Base-by-base conservation (phyloP, 2,113 vertebrate species). In the Ranitomeya imitator region DNA sequence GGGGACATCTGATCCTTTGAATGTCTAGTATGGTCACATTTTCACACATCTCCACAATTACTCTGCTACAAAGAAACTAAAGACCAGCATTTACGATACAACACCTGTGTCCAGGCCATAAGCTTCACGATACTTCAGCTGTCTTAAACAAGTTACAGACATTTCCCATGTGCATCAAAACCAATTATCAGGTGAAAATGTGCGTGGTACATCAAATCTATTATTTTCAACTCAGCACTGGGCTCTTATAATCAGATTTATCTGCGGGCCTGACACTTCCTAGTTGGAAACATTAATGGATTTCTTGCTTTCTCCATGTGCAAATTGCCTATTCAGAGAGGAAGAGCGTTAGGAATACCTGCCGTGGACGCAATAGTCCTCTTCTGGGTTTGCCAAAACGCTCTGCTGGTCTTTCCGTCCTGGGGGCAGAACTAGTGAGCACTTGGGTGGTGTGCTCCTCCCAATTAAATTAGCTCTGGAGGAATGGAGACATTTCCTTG, bases 171-270 rank as follows among this genome's bases (percentile, higher is more conserved):
- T 81, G 79, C 59, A 37, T 83, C 37, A 83, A 23, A 83, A 83
- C 19, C 81, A 83, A 83, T 83, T 83, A 67, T n/a, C 81, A 69
- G 63, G 63, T 83, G 61, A 63, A 54, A 83, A 83, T 69, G 81
- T 83, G 80, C 63, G 61, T 37, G 18, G 57, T 83, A 52, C 61
- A 67, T 67, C 26, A 52, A 83, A 83, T 23, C 15, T 54, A 23
- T 83, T 67, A 23, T 83, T 83, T 54, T 69, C 19, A 51, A 52
- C 81, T 31, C 37, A 31, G 45, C 63, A 83, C 60, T 23, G 21
- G 37, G 23, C 19, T 67, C 45, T 83, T 65, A 69, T n/a, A 83
- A 83, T 52, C 54, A 37, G 45, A 52, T 65, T 69, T 52, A 83
- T 12, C 61, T 31, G 14, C 60, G 55, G 77, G 78, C 14, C 7